Conservation (phyloP, 2,113 vertebrate species). For the Raja brachyura region DNA sequence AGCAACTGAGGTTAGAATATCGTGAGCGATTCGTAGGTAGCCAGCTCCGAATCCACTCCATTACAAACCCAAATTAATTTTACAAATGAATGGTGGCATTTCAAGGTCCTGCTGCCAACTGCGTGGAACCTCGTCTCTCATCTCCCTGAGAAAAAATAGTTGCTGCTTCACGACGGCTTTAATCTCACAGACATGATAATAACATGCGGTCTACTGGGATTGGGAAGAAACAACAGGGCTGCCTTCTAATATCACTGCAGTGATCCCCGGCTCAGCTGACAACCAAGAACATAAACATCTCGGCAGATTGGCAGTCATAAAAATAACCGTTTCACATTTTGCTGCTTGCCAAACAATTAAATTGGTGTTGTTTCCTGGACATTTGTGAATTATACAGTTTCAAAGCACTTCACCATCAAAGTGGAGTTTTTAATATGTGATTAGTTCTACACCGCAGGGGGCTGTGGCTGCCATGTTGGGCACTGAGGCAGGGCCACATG, state of each 20-base stretch:
- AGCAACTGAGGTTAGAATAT: background rate
- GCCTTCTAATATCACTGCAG: background rate
- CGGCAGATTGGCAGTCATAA: background rate
- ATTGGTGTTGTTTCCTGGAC: background rate
- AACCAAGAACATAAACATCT: background rate
- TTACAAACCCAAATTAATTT: background rate
- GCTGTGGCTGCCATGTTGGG: background rate
- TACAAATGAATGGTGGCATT: background rate
- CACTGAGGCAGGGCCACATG: background rate
- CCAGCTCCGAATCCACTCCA: background rate
- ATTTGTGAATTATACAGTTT: background rate
- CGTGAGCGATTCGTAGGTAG: background rate
- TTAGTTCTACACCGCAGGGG: background rate
- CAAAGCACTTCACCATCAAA: background rate
- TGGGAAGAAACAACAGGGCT: background rate
- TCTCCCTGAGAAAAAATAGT: background rate
- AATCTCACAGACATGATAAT: background rate
- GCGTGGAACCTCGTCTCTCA: background rate
- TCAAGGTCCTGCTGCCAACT: background rate
- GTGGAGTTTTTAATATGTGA: background rate
- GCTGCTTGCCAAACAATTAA: background rate
- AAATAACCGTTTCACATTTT: background rate
- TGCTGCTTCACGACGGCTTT: background rate
- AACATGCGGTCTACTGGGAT: background rate
- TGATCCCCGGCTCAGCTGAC: no score